Conservation (phyloP, 2,888 invertebrate species). For the Mechanitis messenoides region DNA sequence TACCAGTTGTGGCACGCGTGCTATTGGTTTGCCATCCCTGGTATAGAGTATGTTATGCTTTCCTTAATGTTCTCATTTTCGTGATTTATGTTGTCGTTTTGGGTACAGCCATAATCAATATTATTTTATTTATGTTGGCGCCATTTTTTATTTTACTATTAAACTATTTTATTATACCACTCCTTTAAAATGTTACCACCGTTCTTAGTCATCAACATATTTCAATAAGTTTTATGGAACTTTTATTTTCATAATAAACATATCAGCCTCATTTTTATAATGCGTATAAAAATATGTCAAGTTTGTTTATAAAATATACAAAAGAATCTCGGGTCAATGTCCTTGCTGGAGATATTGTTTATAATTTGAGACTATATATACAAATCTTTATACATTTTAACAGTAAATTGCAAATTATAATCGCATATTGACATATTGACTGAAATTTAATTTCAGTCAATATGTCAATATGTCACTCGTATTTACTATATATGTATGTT, state of each 20-base stretch:
- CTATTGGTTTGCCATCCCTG: background rate
- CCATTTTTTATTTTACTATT: background rate
- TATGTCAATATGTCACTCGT: too few species aligned
- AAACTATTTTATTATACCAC: too few species aligned
- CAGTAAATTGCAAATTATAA: too few species aligned
- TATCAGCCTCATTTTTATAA: background rate
- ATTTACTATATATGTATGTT: too few species aligned
- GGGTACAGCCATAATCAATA: too few species aligned
- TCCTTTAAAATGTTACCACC: too few species aligned
- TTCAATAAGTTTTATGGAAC: too few species aligned
- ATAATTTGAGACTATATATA: background rate
- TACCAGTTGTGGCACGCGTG: too few species aligned
- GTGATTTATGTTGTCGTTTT: slow-evolving; percentile 10
- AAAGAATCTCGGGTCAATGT: slow-evolving; percentile 22
- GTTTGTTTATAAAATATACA: slow-evolving; percentile 19
- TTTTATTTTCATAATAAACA: background rate
- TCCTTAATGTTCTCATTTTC: slow-evolving; percentile 9
- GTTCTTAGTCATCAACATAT: too few species aligned
- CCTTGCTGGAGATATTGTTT: background rate
- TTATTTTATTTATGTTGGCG: slow-evolving; percentile 2
- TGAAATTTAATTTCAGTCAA: too few species aligned
- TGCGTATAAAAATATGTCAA: slow-evolving; percentile 17
- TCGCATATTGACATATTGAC: too few species aligned
- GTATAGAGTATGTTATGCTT: slow-evolving; percentile 4
- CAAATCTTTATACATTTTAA: background rate